Percentiles rank a stretch among this genome's conserved stretches.
Evolutionary conservation across 2,888 invertebrate species (phyloP).

Genomic region (Macrophya annulata): DNA sequence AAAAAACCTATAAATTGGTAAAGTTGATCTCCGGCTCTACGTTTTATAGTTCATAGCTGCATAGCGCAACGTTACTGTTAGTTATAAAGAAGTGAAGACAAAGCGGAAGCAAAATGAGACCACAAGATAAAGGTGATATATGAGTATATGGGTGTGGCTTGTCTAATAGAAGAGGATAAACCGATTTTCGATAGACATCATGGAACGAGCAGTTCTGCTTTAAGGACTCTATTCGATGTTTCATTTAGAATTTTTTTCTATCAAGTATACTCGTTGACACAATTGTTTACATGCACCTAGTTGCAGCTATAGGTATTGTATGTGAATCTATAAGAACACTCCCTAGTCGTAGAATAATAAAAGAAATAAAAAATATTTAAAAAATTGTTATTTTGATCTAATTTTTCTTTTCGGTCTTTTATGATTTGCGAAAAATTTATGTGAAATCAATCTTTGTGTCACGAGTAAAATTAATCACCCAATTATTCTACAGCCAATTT

Average conservation of each 20-base stretch:
- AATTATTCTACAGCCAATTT: neutral
- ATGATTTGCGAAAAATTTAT: neutral
- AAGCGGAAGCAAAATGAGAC: conserved; percentile 43
- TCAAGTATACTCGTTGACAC: neutral
- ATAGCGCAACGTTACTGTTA: neutral
- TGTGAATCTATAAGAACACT: neutral
- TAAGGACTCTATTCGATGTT: conserved; percentile 32
- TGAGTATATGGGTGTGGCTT: conserved; percentile 27
- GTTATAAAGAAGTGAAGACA: conserved; percentile 40
- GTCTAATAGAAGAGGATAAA: conserved; percentile 33
- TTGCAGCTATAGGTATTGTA: neutral
- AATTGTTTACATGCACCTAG: neutral
- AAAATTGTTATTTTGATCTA: neutral
- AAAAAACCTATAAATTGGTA: conserved; percentile 15
- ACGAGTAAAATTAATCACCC: neutral
- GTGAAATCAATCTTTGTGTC: conserved; percentile 1
- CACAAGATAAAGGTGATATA: conserved; percentile 50
- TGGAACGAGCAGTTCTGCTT: conserved; percentile 1
- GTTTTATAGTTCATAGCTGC: neutral
- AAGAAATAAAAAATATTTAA: neutral
- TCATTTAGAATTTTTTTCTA: conserved; percentile 3
- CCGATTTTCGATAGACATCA: conserved; percentile 24
- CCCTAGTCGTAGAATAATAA: neutral
- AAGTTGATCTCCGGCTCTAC: neutral
- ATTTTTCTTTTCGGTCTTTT: neutral